Base-by-base conservation (phyloP, 2,888 invertebrate genomes). In the Venustoraphidia nigricollis region DNA sequence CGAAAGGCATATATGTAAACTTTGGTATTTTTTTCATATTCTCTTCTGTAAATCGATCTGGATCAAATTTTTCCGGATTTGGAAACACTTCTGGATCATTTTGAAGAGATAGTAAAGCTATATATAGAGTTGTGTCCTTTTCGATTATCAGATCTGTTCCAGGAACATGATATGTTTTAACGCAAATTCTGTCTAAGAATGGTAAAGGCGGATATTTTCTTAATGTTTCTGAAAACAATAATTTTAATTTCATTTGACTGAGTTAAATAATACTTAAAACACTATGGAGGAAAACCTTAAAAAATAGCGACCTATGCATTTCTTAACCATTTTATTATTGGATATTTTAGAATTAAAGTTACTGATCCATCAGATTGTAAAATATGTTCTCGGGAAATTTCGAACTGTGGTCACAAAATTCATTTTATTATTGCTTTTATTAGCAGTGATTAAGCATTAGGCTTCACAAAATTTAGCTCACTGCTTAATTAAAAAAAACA, bases 181-280 rank as follows among this genome's bases (percentile, higher is more conserved):
- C 52, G 58, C 60, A 51, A 54, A 56, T 48, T 57, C 62, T 53
- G 46, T 60, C 60, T 27, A 66, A 49, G 14, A 63, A 58, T 1
- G 62, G 58, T 1, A 64, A 60, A 8, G 67, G 62, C 1, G 70
- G 67, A 50, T 66, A 67, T 43, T 65, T 58, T 36, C 71, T 56
- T 9, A 70, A 56, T 0, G 68, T 65, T 59, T 71, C 70, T 66
- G 58, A 45, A 57, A 62, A 48, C 10, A 49, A 51, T 27, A 40
- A 10, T 35, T 46, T 11, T 44, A 40, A 10, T 35, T 46, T 11
- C 40, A 35, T 39, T 10, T 35, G 37, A 27, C 10, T 44, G 10
- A 34, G 41, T 50, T n/a, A 13, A 48, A 10, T 9, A 40, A 10
- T 14, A 10, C n/a, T 10, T 2, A 9, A n/a, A 13, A 11, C 9